A percentile compares a stretch with the other conserved stretches of the same genome.
Evolutionary conservation across 2,888 invertebrate genomes (phyloP).

Genomic region (Epinotia bilunana): DNA sequence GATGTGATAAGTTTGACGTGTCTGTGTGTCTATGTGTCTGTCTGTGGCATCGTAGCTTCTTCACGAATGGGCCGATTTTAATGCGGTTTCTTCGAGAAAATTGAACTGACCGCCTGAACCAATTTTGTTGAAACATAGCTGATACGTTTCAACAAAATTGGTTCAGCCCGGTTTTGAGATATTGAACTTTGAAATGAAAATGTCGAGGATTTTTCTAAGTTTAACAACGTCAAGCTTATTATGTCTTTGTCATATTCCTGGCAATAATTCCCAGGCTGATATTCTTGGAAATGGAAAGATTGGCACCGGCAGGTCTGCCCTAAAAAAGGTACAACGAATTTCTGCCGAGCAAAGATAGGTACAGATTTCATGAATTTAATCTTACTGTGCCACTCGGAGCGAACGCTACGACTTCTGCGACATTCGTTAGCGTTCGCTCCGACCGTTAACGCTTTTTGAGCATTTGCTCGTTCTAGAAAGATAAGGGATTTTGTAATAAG

Average conservation of each 20-base stretch:
- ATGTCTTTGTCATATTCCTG: neutral
- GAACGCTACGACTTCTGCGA: too few species aligned
- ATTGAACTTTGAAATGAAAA: too few species aligned
- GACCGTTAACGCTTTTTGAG: constrained; percentile 57
- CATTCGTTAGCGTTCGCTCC: constrained; percentile 53
- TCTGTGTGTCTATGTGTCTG: too few species aligned
- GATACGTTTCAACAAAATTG: too few species aligned
- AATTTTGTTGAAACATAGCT: too few species aligned
- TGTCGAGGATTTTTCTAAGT: too few species aligned
- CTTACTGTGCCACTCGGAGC: constrained; percentile 63
- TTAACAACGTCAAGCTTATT: neutral
- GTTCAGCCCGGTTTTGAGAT: too few species aligned
- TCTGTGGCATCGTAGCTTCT: too few species aligned
- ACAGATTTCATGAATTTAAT: constrained; percentile 49
- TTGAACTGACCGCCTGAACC: too few species aligned
- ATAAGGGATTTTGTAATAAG: constrained; percentile 39
- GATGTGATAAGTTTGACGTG: too few species aligned
- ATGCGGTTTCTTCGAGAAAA: too few species aligned
- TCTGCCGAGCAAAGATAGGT: constrained; percentile 15
- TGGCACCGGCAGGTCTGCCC: constrained; percentile 6
- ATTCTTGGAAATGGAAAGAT: neutral
- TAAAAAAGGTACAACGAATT: constrained; percentile 16
- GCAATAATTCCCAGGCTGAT: neutral
- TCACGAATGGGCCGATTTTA: too few species aligned
- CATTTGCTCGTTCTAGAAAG: constrained; percentile 54